Evolutionary conservation across 92 coral and sea anemone species (phyloP).

Genomic region (Virgularia gustaviana): DNA sequence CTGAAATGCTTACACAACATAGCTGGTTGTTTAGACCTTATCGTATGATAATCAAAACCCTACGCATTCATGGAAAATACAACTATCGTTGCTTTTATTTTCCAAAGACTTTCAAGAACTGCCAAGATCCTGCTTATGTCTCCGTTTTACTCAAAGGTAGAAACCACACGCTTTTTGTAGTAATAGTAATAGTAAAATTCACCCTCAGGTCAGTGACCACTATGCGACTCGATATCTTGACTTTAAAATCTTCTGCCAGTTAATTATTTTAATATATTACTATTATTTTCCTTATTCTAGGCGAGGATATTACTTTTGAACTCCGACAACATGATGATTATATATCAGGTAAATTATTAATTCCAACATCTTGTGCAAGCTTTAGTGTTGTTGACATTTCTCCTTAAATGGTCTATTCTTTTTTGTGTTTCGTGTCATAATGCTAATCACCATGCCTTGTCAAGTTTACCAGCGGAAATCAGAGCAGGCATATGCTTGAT

Average conservation of each 20-base stretch:
- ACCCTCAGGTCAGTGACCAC: no score
- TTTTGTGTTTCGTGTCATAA: not conserved
- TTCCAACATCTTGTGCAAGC: not conserved
- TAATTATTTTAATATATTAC: not conserved
- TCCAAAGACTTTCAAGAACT: constrained; percentile 92
- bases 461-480: not conserved
- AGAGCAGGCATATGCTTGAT: not conserved
- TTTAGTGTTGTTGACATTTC: not conserved
- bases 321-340: constrained; percentile 93
- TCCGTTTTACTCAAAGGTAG: constrained; percentile 94
- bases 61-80: not conserved
- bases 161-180: no score
- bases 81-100: not conserved
- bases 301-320: constrained; percentile 87
- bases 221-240: no score
- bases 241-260: no score
- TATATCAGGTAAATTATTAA: constrained; percentile 77
- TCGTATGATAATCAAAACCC: not conserved
- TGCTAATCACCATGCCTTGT: not conserved
- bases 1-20: not conserved
- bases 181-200: no score
- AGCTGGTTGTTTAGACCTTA: not conserved
- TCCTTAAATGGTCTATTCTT: not conserved
- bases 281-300: constrained; percentile 35
- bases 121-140: constrained; percentile 98